A percentile compares a stretch with the other conserved stretches of the same genome.
These are phyloP conservation scores for Chrysocyon brachyurus DNA, from an alignment of 2,797 vertebrate genomes.

Conservation along the genomic window DNA sequence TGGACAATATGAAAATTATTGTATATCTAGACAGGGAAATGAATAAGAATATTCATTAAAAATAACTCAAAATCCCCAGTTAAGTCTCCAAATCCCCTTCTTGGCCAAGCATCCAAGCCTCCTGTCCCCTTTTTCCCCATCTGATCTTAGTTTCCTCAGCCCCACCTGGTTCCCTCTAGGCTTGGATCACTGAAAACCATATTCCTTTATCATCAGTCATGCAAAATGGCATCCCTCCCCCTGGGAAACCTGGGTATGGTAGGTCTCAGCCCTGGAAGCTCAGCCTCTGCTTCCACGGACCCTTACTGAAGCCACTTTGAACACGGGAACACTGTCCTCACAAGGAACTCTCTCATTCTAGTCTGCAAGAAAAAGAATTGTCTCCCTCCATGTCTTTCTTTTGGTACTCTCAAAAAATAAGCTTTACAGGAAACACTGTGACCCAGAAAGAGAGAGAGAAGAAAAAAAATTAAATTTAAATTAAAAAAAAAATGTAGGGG, in stretches of 20 bases:
- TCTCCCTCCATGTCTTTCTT: not conserved
- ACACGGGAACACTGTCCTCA: not conserved
- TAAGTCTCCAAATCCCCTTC: not conserved
- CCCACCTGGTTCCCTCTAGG: not conserved
- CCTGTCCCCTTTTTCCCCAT: not conserved
- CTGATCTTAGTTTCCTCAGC: not conserved
- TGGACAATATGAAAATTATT: not conserved
- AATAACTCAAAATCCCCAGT: not conserved
- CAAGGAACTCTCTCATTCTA: not conserved
- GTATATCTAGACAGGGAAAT: not conserved
- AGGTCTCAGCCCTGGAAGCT: not conserved
- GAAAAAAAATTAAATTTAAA: not conserved
- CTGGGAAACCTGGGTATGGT: not conserved
- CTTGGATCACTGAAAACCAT: not conserved
- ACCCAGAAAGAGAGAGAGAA: not conserved
- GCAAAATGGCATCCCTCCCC: not conserved
- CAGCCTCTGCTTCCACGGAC: not conserved
- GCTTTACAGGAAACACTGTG: not conserved
- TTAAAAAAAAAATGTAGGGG: too few relatives aligned
- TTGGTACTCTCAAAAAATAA: not conserved
- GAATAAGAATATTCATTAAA: not conserved
- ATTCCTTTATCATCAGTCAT: not conserved
- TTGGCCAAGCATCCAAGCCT: not conserved
- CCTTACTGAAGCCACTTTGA: not conserved
- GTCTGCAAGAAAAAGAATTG: not conserved